Evolutionary conservation across 2,888 invertebrate species (phyloP).

Genomic region (Pollenia labialis): DNA sequence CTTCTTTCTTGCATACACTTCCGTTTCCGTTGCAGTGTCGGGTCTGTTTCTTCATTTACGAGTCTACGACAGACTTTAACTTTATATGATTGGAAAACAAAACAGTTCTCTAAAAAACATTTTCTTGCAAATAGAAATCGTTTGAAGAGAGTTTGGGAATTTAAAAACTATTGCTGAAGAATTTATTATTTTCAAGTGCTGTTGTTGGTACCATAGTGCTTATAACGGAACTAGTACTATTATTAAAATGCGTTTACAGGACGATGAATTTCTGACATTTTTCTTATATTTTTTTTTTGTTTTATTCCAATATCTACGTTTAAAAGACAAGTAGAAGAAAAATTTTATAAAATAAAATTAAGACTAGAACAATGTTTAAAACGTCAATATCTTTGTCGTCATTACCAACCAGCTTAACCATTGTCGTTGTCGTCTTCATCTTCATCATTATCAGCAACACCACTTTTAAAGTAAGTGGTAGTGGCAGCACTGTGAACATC

Average conservation of each 20-base stretch:
- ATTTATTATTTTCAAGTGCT: slow-evolving; percentile 12
- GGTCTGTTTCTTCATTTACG: slow-evolving; percentile 52
- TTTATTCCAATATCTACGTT: slow-evolving; percentile 22
- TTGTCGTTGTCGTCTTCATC: slow-evolving; percentile 8
- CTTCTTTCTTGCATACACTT: slow-evolving; percentile 64
- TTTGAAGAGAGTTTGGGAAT: not conserved
- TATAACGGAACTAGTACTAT: slow-evolving; percentile 16
- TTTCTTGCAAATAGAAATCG: slow-evolving; percentile 1
- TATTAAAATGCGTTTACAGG: slow-evolving; percentile 67
- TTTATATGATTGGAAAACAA: not conserved
- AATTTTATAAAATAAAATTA: not conserved
- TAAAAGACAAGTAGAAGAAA: not conserved
- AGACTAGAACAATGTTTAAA: slow-evolving; percentile 31
- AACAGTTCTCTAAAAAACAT: slow-evolving; percentile 2
- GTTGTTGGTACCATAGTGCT: slow-evolving; percentile 15
- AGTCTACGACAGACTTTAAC: slow-evolving; percentile 20
- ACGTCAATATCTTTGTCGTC: slow-evolving; percentile 49
- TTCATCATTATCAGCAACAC: slow-evolving; percentile 6
- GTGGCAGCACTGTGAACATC: slow-evolving; percentile 35
- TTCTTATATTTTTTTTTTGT: slow-evolving; percentile 24
- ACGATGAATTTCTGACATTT: slow-evolving; percentile 63
- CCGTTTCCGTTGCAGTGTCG: slow-evolving; percentile 70
- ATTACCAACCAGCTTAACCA: slow-evolving; percentile 6
- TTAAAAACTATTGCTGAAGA: not conserved
- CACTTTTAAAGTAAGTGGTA: slow-evolving; percentile 19